Percentiles rank a stretch among this genome's conserved stretches.
These are phyloP conservation scores for Agrypnia vestita DNA, from an alignment of 1,140 invertebrate species.

Conservation along the genomic window DNA sequence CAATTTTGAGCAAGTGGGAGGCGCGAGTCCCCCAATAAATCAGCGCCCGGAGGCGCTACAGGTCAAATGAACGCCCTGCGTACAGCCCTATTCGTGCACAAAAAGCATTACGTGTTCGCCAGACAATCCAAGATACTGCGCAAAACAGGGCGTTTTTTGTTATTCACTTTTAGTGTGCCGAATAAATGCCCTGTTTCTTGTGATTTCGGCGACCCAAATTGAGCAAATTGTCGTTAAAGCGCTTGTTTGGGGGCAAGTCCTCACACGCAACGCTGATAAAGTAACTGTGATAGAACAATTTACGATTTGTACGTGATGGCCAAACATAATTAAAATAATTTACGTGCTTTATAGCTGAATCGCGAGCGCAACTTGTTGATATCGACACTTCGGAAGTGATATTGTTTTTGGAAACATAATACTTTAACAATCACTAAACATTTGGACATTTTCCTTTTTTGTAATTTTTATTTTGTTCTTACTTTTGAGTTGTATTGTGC, in stretches of 20 bases:
- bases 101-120: background rate
- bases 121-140: slow-evolving; percentile 25
- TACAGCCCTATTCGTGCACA: slow-evolving; percentile 12
- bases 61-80: slow-evolving; percentile 18
- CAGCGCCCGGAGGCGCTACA: slow-evolving; percentile 6
- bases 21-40: slow-evolving; percentile 25
- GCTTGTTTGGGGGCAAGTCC: background rate
- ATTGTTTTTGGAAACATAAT: too few relatives aligned
- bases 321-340: slow-evolving; percentile 34
- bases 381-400: background rate
- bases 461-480: too few relatives aligned
- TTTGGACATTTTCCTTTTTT: too few relatives aligned
- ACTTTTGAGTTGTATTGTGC: too few relatives aligned
- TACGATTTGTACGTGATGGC: slow-evolving; percentile 18
- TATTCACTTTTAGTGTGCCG: background rate
- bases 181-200: slow-evolving; percentile 30
- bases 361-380: slow-evolving; percentile 36
- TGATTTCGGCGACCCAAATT: slow-evolving; percentile 17
- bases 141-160: slow-evolving; percentile 3
- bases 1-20: background rate
- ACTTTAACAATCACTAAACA: too few relatives aligned
- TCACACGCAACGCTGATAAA: slow-evolving; percentile 25
- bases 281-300: slow-evolving; percentile 1
- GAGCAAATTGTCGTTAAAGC: slow-evolving; percentile 35
- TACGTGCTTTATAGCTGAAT: slow-evolving; percentile 11